phyloP scores from a whole-genome alignment of 2,888 invertebrate genomes.

The Thecocarcelia acutangulata region DNA sequence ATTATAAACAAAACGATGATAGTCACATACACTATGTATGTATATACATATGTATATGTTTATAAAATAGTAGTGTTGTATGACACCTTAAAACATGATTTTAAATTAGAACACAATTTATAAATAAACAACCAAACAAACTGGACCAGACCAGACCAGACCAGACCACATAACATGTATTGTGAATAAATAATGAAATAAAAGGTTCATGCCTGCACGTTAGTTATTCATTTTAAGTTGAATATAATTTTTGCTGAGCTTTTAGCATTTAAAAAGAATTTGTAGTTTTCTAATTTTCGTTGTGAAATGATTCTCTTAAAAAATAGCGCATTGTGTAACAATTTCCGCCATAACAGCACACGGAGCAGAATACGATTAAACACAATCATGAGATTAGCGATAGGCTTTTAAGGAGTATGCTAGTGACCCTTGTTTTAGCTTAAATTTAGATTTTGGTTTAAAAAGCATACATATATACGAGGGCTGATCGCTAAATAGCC shows the following conservation, averaged over 20 bases:
- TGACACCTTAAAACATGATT: conserved; percentile 19
- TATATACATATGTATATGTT: background rate
- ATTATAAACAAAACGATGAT: conserved; percentile 1
- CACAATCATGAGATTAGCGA: too few species aligned
- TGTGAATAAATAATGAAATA: conserved; percentile 29
- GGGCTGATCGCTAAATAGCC: too few species aligned
- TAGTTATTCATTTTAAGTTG: background rate
- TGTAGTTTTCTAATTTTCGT: background rate
- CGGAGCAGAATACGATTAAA: too few species aligned
- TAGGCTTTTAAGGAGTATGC: too few species aligned
- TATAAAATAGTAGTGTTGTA: conserved; percentile 38
- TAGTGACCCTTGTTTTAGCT: too few species aligned
- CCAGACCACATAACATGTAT: conserved; percentile 23
- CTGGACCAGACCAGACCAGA: background rate
- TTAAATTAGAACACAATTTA: conserved; percentile 30
- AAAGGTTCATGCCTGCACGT: conserved; percentile 11
- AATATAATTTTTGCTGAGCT: background rate
- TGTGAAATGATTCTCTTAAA: too few species aligned
- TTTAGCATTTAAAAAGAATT: background rate
- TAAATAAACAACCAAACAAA: background rate
- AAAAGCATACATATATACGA: too few species aligned
- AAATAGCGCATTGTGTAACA: too few species aligned
- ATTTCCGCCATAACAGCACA: too few species aligned
- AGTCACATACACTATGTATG: background rate
- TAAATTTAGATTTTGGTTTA: too few species aligned